These are phyloP conservation scores for Ibycter americanus DNA, from an alignment of 2,797 vertebrate species.

Conservation along the genomic window DNA sequence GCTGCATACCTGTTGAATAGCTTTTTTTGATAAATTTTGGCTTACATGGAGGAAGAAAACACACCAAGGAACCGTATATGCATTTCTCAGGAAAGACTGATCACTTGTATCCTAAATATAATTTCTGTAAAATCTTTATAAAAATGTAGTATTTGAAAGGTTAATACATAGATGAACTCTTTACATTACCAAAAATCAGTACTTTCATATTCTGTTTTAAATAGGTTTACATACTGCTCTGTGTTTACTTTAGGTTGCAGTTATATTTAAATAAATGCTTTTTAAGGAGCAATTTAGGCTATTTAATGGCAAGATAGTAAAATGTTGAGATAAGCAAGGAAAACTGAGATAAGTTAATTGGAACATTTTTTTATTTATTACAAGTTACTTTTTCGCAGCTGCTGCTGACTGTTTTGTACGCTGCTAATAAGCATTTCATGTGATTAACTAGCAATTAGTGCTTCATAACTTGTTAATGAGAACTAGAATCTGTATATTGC, in stretches of 20 bases:
- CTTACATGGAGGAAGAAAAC: background rate
- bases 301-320: background rate
- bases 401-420: background rate
- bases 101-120: background rate
- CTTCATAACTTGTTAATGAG: background rate
- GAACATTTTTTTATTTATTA: background rate
- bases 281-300: background rate
- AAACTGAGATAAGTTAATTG: background rate
- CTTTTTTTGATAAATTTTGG: background rate
- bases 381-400: background rate
- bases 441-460: constrained; percentile 17
- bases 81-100: background rate
- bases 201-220: background rate
- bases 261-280: background rate
- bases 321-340: background rate
- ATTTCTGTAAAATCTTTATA: background rate
- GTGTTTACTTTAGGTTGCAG: background rate
- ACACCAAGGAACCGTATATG: background rate
- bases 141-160: background rate
- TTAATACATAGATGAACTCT: background rate
- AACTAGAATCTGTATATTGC: background rate
- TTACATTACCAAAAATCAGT: background rate
- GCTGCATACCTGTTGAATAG: background rate
- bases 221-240: background rate
- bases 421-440: background rate